These are phyloP conservation scores for Hirtodrosophila confusa DNA, from an alignment of 2,888 invertebrate species.

Conservation along the genomic window DNA sequence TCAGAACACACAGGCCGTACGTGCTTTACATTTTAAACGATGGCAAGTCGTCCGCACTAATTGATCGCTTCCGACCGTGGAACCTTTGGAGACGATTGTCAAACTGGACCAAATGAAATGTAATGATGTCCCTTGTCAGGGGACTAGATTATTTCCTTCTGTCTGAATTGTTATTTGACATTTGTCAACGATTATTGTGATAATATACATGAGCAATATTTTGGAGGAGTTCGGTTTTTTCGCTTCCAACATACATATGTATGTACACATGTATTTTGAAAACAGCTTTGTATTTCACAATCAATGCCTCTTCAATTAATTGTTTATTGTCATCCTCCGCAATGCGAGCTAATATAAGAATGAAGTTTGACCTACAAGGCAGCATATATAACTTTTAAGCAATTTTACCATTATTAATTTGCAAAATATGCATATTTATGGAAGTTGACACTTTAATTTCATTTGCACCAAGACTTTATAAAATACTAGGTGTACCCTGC, in stretches of 20 bases:
- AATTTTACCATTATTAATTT: too few relatives aligned
- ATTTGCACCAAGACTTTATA: too few relatives aligned
- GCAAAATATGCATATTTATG: too few relatives aligned
- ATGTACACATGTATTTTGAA: neutral
- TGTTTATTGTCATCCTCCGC: conserved; percentile 2
- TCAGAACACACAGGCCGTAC: conserved; percentile 83
- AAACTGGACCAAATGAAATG: conserved; percentile 66
- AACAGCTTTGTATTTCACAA: neutral
- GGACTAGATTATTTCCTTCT: conserved; percentile 65
- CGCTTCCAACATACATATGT: neutral
- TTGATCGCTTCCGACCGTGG: conserved; percentile 80
- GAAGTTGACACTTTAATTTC: too few relatives aligned
- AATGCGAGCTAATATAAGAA: neutral
- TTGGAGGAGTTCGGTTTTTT: neutral
- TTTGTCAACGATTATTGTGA: conserved; percentile 58
- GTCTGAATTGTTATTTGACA: conserved; percentile 44
- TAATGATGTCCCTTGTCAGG: conserved; percentile 66
- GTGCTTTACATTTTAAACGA: conserved; percentile 83
- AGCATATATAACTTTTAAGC: too few relatives aligned
- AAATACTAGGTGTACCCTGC: too few relatives aligned
- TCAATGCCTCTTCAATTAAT: conserved; percentile 15
- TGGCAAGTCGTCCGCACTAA: conserved; percentile 80
- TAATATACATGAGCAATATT: conserved; percentile 41
- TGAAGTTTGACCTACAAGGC: too few relatives aligned
- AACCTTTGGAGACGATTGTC: conserved; percentile 56